Percentiles rank a stretch among this genome's conserved stretches.
Conservation (phyloP, 2,888 invertebrate genomes). For the Lepetodrilus schrolli region DNA sequence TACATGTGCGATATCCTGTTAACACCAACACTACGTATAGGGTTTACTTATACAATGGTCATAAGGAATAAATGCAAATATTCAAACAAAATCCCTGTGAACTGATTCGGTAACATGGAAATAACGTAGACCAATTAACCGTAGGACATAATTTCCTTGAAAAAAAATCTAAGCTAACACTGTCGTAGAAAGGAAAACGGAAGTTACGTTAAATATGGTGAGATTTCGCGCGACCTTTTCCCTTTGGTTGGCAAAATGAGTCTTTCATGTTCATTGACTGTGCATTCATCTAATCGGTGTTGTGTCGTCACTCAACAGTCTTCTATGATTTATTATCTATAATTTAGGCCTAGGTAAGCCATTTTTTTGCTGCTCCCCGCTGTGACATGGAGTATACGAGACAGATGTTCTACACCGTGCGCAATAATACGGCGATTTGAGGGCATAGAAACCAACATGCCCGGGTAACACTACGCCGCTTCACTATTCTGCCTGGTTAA, state of each 20-base stretch:
- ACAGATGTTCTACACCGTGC: neutral
- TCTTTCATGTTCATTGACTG: neutral
- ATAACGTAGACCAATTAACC: too few relatives aligned
- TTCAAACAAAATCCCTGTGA: too few relatives aligned
- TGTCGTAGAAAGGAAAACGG: too few relatives aligned
- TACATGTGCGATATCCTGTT: too few relatives aligned
- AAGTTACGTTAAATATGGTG: neutral
- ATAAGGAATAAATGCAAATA: too few relatives aligned
- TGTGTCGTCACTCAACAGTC: neutral
- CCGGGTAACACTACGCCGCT: neutral
- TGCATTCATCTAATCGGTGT: neutral
- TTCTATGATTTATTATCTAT: constrained; percentile 6
- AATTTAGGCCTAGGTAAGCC: constrained; percentile 5
- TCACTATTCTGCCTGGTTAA: neutral
- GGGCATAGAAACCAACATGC: neutral
- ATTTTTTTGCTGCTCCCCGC: neutral
- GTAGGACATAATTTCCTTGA: neutral
- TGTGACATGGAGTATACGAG: neutral
- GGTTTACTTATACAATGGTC: too few relatives aligned
- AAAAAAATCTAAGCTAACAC: too few relatives aligned
- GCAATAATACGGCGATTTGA: constrained; percentile 13
- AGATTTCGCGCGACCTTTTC: neutral
- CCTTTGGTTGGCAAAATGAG: neutral
- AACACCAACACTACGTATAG: too few relatives aligned
- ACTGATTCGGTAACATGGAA: too few relatives aligned